Evolutionary conservation across 2,113 vertebrate genomes (phyloP), one percentile per base, ranked within the genome.

Genomic region (Pseudorectes ferrugineus): DNA sequence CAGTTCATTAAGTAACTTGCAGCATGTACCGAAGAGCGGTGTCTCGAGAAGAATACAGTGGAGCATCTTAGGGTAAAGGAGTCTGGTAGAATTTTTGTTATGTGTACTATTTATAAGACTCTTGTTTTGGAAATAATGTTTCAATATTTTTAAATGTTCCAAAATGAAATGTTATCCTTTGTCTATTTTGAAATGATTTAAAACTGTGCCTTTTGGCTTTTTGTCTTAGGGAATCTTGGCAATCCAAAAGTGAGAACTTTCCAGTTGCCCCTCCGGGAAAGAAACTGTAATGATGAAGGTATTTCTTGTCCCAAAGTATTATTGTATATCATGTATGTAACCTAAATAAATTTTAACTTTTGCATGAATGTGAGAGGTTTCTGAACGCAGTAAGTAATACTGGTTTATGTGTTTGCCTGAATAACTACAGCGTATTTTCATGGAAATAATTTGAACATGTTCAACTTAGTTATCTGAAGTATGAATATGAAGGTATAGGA

Each of bases 261-360:
- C 65, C 97, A 97, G 29, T 92, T 97, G 74, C 95, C 95, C 17
- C 94, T 96, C 54, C 97, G 83, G 51, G 97, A 97, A 77, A 88
- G 87, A 92, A 97, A 94, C 79, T 84, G 35, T 95, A 85, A 97
- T 16, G 92, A 97, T 91, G 97, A 98, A 98, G 98, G 98, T 98
- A 98, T 93, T 93, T 95, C 20, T 83, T 33, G 4, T 83, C n/a
- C 20, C 36, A 52, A n/a, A 88, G 3, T 87, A 28, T 90, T 65
- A 14, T 10, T 88, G 13, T 70, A 16, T 45, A 24, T 82, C 0
- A 1, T 61, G 6, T 66, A 12, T 65, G 24, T 75, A 72, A 54
- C 7, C 24, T 49, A 40, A 73, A 52, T 51, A 65, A 75, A 87
- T 76, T 79, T 49, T 51, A 46, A 42, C 12, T 45, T 84, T 29